Percentiles rank a stretch among this genome's conserved stretches.
Conservation (phyloP, 2,113 vertebrate genomes). For the Oplegnathus fasciatus region DNA sequence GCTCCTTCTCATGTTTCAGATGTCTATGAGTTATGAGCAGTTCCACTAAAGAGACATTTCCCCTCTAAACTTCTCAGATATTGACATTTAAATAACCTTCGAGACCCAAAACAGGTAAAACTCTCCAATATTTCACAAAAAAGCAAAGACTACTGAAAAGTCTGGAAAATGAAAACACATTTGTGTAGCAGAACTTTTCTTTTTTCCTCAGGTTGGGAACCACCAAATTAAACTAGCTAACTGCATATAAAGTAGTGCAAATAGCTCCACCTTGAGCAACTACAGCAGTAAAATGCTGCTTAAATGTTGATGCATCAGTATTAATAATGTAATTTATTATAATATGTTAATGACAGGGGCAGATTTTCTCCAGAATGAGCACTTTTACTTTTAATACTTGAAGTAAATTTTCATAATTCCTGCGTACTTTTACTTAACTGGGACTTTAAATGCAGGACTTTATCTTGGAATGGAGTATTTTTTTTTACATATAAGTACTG, state of each 20-base stretch:
- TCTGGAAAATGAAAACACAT: not conserved
- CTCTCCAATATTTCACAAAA: too few relatives aligned
- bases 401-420: not conserved
- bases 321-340: not conserved
- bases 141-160: not conserved
- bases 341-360: not conserved
- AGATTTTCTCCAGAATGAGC: not conserved
- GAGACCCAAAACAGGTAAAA: not conserved
- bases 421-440: not conserved
- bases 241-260: not conserved
- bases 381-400: conserved; percentile 3
- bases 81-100: not conserved
- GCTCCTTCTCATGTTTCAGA: not conserved
- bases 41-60: not conserved
- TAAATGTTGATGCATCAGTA: not conserved
- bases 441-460: not conserved
- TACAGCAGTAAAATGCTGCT: not conserved
- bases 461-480: not conserved
- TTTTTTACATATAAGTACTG: too few relatives aligned
- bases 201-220: not conserved
- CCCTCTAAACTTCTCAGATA: not conserved
- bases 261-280: not conserved
- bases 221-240: not conserved
- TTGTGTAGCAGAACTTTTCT: not conserved
- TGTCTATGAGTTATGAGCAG: not conserved